Evolutionary conservation across 2,113 vertebrate species (phyloP), one percentile per base, ranked within the genome.

Genomic region (Dicrurus megarhynchus): DNA sequence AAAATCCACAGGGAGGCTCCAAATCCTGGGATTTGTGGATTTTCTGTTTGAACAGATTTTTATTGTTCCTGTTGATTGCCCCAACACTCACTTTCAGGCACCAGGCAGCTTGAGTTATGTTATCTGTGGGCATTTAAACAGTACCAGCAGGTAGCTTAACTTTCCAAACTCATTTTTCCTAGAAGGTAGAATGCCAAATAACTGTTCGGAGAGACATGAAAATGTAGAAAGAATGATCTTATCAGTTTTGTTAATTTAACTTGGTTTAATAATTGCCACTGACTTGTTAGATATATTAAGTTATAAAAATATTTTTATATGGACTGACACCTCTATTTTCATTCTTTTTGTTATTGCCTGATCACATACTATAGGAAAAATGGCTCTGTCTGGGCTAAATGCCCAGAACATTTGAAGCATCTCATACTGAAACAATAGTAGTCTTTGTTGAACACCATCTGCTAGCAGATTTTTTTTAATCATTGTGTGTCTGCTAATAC

Each of bases 381-480:
- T 97, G 98, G 94, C 95, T 87, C 94, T 96, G 97, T 97, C 98
- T 98, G 97, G 98, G 98, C 98, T 97, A 95, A 95, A 92, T 97
- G 98, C 98, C 98, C 97, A 98, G 97, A 98, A 97, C 96, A 97
- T 96, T 97, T 93, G 96, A 98, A 97, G 96, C 97, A 98, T 98
- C 98, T 96, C 97, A 95, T 90, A 84, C 95, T 93, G 94, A 97
- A 98, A 99, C 98, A 99, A 98, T 98, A 98, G 95, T 86, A 90
- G 96, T 95, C 98, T 98, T 98, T 99, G 98, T 99, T 98, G 97
- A 96, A 96, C 97, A 96, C 88, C 98, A 98, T 98, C 98, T 98
- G 98, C 97, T 97, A 97, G 97, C 97, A 95, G 67, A 90, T 17
- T 55, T 53, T 78, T 94, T 73, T 41, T 67, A 90, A 96, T 90